Conservation (phyloP, 2,113 vertebrate genomes). For the Notarius quadriscutis region DNA sequence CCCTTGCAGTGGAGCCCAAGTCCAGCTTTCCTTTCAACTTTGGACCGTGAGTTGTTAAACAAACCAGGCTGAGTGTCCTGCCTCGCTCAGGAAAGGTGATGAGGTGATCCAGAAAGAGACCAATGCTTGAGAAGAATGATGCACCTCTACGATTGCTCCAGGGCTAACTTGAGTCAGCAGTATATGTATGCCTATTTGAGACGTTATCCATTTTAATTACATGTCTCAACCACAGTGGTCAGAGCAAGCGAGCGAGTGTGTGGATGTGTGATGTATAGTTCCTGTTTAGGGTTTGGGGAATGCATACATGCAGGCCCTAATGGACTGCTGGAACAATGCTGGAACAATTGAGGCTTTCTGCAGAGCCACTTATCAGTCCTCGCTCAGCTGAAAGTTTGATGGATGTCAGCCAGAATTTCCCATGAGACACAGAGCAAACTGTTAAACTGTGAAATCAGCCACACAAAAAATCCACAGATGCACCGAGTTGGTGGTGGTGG, state of each 20-base stretch:
- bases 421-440: constrained; percentile 33
- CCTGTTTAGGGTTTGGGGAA: constrained; percentile 10
- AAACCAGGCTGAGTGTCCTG: constrained; percentile 58
- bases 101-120: constrained; percentile 71
- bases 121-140: constrained; percentile 54
- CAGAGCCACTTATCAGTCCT: constrained; percentile 40
- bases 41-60: constrained; percentile 42
- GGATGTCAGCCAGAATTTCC: constrained; percentile 59
- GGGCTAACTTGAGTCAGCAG: constrained; percentile 6
- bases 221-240: constrained; percentile 55
- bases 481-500: not conserved
- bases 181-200: not conserved
- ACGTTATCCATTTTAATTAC: constrained; percentile 15
- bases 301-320: constrained; percentile 3
- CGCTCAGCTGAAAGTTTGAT: constrained; percentile 67
- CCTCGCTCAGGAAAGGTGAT: constrained; percentile 59
- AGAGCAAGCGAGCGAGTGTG: constrained; percentile 41
- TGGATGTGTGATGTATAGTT: constrained; percentile 58
- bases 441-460: constrained; percentile 38
- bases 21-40: constrained; percentile 45
- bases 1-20: not conserved
- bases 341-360: constrained; percentile 34
- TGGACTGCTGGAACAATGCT: constrained; percentile 8
- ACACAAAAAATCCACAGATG: constrained; percentile 34
- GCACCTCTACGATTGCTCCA: too few relatives aligned